These are phyloP conservation scores for Yponomeuta plumbellus DNA, from an alignment of 2,888 invertebrate species.

Conservation along the genomic window DNA sequence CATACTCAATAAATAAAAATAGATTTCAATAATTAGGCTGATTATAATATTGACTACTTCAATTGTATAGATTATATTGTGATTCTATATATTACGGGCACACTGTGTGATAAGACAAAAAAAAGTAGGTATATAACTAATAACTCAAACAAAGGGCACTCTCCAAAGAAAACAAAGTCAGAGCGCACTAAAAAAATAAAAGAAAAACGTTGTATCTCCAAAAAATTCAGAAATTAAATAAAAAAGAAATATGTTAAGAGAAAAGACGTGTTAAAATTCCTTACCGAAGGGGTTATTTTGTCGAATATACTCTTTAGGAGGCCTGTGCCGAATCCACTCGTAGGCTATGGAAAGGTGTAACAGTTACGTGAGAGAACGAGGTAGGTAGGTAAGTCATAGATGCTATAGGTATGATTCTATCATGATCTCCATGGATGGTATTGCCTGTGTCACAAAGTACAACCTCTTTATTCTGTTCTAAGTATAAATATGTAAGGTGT, in stretches of 20 bases:
- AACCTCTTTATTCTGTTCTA: constrained; percentile 72
- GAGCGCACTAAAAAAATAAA: constrained; percentile 54
- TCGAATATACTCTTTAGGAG: constrained; percentile 78
- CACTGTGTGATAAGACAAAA: constrained; percentile 60
- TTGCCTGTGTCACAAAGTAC: constrained; percentile 76
- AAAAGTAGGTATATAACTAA: constrained; percentile 42
- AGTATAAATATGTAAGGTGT: constrained; percentile 67
- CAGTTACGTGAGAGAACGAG: constrained; percentile 72
- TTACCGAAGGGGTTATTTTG: constrained; percentile 79
- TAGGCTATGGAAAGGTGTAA: constrained; percentile 76
- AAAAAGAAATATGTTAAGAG: constrained; percentile 22
- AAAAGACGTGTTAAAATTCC: constrained; percentile 76
- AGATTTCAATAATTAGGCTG: constrained; percentile 50
- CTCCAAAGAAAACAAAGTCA: constrained; percentile 46
- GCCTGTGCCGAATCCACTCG: constrained; percentile 77
- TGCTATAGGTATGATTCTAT: constrained; percentile 48
- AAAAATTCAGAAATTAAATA: constrained; percentile 18
- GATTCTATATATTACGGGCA: constrained; percentile 66
- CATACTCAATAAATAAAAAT: constrained; percentile 63
- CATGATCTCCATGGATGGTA: constrained; percentile 58
- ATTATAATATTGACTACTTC: constrained; percentile 50
- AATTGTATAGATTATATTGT: constrained; percentile 38
- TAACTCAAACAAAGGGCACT: constrained; percentile 48
- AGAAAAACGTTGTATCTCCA: constrained; percentile 43
- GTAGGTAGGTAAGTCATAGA: constrained; percentile 52